These are phyloP conservation scores for Drosophila albomicans DNA, from an alignment of 1,140 invertebrate species.

Conservation along the genomic window DNA sequence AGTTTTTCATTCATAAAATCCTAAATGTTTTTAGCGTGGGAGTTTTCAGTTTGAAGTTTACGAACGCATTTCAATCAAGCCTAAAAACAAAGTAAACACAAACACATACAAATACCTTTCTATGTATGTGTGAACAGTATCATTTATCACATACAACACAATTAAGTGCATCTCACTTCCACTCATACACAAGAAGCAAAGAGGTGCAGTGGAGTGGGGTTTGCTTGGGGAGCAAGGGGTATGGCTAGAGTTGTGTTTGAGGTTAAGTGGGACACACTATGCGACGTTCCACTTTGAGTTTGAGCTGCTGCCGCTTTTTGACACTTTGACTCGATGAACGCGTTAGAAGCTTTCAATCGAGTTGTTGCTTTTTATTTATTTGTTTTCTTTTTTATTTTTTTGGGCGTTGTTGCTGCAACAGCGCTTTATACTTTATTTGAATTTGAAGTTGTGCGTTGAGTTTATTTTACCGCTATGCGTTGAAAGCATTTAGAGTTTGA, in stretches of 20 bases:
- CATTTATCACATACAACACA: slow-evolving; percentile 24
- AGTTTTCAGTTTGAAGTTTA: slow-evolving; percentile 47
- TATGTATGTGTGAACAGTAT: slow-evolving; percentile 36
- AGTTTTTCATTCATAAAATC: slow-evolving; percentile 78
- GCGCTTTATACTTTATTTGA: slow-evolving; percentile 31
- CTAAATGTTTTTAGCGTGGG: slow-evolving; percentile 50
- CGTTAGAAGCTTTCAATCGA: slow-evolving; percentile 33
- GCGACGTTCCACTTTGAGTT: slow-evolving; percentile 70
- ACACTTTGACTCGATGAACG: slow-evolving; percentile 53
- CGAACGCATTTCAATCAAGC: slow-evolving; percentile 56
- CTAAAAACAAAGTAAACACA: slow-evolving; percentile 13
- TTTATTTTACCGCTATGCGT: slow-evolving; percentile 21
- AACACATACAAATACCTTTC: slow-evolving; percentile 34
- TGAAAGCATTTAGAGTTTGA: slow-evolving; percentile 14
- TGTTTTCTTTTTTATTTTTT: slow-evolving; percentile 14
- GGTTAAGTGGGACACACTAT: slow-evolving; percentile 71
- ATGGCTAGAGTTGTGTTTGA: slow-evolving; percentile 23
- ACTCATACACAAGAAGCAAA: slow-evolving; percentile 11
- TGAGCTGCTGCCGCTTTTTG: slow-evolving; percentile 42
- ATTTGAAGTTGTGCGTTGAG: slow-evolving; percentile 18
- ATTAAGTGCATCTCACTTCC: slow-evolving; percentile 16
- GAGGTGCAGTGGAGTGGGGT: background rate
- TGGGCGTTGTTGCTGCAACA: slow-evolving; percentile 38
- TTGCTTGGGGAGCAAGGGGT: background rate
- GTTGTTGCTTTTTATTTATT: slow-evolving; percentile 2